These are phyloP conservation scores for Paguma larvata DNA, from an alignment of 2,797 vertebrate species.

Conservation along the genomic window DNA sequence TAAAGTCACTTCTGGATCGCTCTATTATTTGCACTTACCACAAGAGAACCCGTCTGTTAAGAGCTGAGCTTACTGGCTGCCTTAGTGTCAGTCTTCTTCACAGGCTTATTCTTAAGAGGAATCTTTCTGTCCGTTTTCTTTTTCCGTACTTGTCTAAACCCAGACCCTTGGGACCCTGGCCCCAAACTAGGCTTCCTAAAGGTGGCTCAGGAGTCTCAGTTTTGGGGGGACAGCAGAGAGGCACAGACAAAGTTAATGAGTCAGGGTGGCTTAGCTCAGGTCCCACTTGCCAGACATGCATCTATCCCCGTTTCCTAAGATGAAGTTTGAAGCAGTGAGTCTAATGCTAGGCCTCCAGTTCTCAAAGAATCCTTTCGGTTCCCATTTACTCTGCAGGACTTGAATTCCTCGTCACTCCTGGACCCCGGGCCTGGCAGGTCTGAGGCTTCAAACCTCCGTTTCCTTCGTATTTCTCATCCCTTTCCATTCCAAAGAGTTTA, in stretches of 20 bases:
- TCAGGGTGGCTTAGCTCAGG: not conserved
- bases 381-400: not conserved
- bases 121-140: not conserved
- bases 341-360: not conserved
- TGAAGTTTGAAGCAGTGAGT: not conserved
- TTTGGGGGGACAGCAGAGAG: not conserved
- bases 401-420: not conserved
- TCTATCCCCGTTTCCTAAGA: not conserved
- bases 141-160: not conserved
- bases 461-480: not conserved
- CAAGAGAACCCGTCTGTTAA: not conserved
- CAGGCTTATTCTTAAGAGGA: not conserved
- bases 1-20: slow-evolving; percentile 9
- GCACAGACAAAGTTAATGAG: not conserved
- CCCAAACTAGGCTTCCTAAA: not conserved
- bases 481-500: slow-evolving; percentile 9
- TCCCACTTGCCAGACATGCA: not conserved
- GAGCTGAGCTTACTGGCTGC: not conserved
- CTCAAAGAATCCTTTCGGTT: not conserved
- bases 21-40: not conserved
- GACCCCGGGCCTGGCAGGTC: not conserved
- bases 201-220: not conserved
- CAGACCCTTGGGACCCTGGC: not conserved
- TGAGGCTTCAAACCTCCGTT: not conserved
- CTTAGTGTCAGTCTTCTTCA: not conserved